Conservation (phyloP, 2,113 vertebrate species). For the Megalops atlanticus region DNA sequence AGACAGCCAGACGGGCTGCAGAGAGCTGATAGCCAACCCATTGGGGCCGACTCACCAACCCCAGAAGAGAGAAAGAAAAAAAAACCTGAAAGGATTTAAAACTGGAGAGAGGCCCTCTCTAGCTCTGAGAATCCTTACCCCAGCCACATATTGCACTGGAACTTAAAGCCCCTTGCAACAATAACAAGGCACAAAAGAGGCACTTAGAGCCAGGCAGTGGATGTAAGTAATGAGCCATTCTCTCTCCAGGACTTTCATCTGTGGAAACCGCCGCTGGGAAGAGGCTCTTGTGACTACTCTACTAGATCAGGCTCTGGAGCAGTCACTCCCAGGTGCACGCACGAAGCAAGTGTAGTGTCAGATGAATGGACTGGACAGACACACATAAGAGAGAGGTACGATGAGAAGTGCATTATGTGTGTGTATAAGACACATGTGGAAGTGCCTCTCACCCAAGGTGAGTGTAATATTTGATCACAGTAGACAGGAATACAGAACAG, state of each 20-base stretch:
- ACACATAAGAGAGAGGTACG: not conserved
- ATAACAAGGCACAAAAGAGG: conserved; percentile 48
- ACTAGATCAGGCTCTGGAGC: not conserved
- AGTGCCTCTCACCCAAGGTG: not conserved
- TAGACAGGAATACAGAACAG: not conserved
- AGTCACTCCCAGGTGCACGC: not conserved
- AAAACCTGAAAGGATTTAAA: conserved; percentile 57
- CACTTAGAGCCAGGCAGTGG: conserved; percentile 21
- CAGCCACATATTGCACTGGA: conserved; percentile 45
- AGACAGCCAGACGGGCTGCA: conserved; percentile 60
- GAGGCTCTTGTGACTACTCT: not conserved
- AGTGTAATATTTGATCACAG: not conserved
- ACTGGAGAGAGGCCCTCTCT: conserved; percentile 53
- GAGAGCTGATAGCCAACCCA: conserved; percentile 66
- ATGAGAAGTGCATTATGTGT: not conserved
- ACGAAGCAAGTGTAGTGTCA: not conserved
- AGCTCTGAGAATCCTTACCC: conserved; percentile 51
- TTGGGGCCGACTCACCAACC: conserved; percentile 56
- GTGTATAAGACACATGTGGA: not conserved
- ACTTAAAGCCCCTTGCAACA: conserved; percentile 58
- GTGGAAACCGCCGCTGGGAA: not conserved
- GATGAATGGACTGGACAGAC: not conserved
- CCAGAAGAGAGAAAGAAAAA: conserved; percentile 43
- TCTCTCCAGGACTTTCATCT: not conserved
- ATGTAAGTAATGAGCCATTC: conserved; percentile 33